Conservation (phyloP, 2,113 vertebrate species). For the Crotalus tigris region DNA sequence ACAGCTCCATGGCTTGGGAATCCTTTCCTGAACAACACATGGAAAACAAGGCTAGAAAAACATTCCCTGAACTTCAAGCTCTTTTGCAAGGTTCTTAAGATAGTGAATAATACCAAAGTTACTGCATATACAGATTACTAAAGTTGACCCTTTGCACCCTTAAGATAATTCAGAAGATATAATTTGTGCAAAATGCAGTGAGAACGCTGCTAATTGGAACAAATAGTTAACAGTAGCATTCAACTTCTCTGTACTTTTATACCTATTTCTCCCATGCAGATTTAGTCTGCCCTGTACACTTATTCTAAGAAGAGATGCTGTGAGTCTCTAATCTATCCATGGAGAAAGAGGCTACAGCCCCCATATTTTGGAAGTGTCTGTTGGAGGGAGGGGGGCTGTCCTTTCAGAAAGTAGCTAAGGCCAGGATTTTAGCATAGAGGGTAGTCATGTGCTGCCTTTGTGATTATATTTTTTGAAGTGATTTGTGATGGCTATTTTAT, state of each 20-base stretch:
- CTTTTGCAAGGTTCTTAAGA: neutral
- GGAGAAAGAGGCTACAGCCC: neutral
- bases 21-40: neutral
- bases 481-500: neutral
- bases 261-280: neutral
- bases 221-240: neutral
- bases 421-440: neutral
- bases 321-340: neutral
- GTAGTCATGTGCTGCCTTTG: neutral
- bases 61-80: neutral
- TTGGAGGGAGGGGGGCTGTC: neutral
- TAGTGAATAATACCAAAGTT: neutral
- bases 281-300: neutral
- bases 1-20: neutral
- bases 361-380: neutral
- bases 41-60: neutral
- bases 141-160: neutral
- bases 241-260: neutral
- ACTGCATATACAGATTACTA: neutral
- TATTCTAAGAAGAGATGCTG: neutral
- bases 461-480: neutral
- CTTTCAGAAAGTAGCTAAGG: neutral
- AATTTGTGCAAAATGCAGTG: neutral
- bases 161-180: neutral
- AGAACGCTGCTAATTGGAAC: neutral